A percentile compares a stretch with the other conserved stretches of the same genome.
phyloP scores from a whole-genome alignment of 2,888 invertebrate genomes.

The Pachymerium ferrugineum region DNA sequence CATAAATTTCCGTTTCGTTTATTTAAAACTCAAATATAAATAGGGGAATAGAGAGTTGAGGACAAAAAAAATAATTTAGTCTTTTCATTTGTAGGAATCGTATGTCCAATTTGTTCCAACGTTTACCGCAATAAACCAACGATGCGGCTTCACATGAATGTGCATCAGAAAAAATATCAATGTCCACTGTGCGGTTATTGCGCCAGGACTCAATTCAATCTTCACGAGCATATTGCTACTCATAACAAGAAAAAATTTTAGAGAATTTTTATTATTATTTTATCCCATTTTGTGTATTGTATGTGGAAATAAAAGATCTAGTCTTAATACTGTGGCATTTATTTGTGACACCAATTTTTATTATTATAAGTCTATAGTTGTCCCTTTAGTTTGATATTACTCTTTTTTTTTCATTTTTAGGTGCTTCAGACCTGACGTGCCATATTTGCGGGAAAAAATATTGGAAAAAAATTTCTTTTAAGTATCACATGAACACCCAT shows the following conservation, averaged over 20 bases:
- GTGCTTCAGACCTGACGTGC: background rate
- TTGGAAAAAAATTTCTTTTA: conserved; percentile 6
- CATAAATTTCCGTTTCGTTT: too few relatives aligned
- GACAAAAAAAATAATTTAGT: too few relatives aligned
- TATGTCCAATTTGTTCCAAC: conserved; percentile 1
- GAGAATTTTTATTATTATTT: background rate
- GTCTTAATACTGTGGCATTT: background rate
- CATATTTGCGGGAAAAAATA: background rate
- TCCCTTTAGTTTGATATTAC: too few relatives aligned
- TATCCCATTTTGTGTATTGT: background rate
- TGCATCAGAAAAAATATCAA: conserved; percentile 23
- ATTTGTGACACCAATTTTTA: too few relatives aligned
- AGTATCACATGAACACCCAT: conserved; percentile 15
- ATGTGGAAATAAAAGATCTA: too few relatives aligned
- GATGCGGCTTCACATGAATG: conserved; percentile 17
- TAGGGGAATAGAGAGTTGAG: too few relatives aligned
- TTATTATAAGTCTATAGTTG: too few relatives aligned
- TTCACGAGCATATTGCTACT: background rate
- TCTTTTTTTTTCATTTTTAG: too few relatives aligned
- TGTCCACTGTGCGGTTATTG: conserved; percentile 19
- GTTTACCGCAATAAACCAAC: background rate
- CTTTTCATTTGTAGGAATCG: background rate
- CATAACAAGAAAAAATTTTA: background rate
- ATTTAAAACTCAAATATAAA: too few relatives aligned
- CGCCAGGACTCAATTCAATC: conserved; percentile 10